Conservation (phyloP, 2,888 invertebrate genomes). For the Orchestes rusci region DNA sequence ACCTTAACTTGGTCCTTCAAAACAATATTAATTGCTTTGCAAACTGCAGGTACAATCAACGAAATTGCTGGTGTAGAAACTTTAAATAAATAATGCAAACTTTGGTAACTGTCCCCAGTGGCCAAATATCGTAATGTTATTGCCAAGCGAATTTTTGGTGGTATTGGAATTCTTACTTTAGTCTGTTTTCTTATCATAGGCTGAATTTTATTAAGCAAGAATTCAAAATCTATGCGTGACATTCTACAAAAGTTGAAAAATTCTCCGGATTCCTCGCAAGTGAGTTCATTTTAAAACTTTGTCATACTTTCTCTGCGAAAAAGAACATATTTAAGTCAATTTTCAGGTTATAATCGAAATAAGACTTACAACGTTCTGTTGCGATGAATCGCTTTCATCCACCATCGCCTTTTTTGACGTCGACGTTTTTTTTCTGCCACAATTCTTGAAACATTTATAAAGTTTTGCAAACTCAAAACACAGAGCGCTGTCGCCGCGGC, state of each 20-base stretch:
- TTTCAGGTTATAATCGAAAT: slow-evolving; percentile 2
- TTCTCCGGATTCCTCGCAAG: slow-evolving; percentile 12
- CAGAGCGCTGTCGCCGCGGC: background rate
- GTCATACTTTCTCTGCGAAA: slow-evolving; percentile 1
- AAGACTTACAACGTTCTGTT: slow-evolving; percentile 5
- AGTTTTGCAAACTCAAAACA: background rate
- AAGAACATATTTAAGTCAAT: slow-evolving; percentile 1
- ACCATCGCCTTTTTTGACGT: slow-evolving; percentile 9
- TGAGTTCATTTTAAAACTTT: slow-evolving; percentile 4
- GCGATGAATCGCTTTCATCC: slow-evolving; percentile 9
- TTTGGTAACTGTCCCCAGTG: slow-evolving; percentile 11
- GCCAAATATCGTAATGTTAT: slow-evolving; percentile 13
- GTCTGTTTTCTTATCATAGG: slow-evolving; percentile 11
- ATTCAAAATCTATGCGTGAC: slow-evolving; percentile 7
- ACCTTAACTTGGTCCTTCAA: slow-evolving; percentile 1
- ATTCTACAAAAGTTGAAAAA: slow-evolving; percentile 5
- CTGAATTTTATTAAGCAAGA: slow-evolving; percentile 11
- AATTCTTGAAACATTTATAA: background rate
- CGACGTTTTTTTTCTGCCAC: slow-evolving; percentile 1
- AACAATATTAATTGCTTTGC: slow-evolving; percentile 3
- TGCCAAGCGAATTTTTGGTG: slow-evolving; percentile 13
- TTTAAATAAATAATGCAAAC: slow-evolving; percentile 8
- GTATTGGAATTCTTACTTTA: slow-evolving; percentile 13
- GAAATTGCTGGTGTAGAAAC: slow-evolving; percentile 11
- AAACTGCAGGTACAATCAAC: slow-evolving; percentile 1